A percentile compares a stretch with the other conserved stretches of the same genome.
Conservation (phyloP, 2,888 invertebrate species). For the Drosophila mimetica region DNA sequence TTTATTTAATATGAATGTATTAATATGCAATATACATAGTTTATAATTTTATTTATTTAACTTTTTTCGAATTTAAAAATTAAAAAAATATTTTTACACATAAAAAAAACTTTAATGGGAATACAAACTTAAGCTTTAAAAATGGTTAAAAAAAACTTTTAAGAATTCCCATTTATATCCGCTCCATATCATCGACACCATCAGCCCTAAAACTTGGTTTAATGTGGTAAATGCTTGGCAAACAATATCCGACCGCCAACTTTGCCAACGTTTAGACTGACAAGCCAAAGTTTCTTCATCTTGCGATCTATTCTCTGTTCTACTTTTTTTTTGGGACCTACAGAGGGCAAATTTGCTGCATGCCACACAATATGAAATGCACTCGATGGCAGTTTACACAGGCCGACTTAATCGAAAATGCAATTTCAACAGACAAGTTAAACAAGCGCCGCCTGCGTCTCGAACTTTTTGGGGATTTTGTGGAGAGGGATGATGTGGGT, state of each 20-base stretch:
- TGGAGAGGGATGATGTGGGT: slow-evolving; percentile 13
- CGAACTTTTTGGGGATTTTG: slow-evolving; percentile 21
- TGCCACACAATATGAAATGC: slow-evolving; percentile 60
- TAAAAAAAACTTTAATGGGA: too few relatives aligned
- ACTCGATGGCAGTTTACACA: slow-evolving; percentile 58
- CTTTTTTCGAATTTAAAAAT: too few relatives aligned
- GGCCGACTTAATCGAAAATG: slow-evolving; percentile 70
- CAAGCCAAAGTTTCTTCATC: slow-evolving; percentile 37
- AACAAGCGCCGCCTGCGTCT: slow-evolving; percentile 44
- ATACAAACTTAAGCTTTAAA: too few relatives aligned
- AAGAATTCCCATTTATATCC: slow-evolving; percentile 11
- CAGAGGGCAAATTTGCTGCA: slow-evolving; percentile 21
- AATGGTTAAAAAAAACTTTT: not conserved
- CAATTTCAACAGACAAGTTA: slow-evolving; percentile 62
- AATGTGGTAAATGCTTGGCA: slow-evolving; percentile 41
- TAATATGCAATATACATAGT: too few relatives aligned
- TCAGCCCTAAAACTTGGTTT: slow-evolving; percentile 17
- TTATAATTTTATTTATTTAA: too few relatives aligned
- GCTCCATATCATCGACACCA: slow-evolving; percentile 1
- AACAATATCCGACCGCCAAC: slow-evolving; percentile 42
- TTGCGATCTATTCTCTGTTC: not conserved
- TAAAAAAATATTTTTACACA: too few relatives aligned
- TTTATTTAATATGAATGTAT: too few relatives aligned
- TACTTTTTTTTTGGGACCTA: slow-evolving; percentile 4
- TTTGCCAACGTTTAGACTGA: slow-evolving; percentile 32